These are phyloP conservation scores for Lamellibrachia columna DNA, from an alignment of 2,888 invertebrate genomes.

Conservation along the genomic window DNA sequence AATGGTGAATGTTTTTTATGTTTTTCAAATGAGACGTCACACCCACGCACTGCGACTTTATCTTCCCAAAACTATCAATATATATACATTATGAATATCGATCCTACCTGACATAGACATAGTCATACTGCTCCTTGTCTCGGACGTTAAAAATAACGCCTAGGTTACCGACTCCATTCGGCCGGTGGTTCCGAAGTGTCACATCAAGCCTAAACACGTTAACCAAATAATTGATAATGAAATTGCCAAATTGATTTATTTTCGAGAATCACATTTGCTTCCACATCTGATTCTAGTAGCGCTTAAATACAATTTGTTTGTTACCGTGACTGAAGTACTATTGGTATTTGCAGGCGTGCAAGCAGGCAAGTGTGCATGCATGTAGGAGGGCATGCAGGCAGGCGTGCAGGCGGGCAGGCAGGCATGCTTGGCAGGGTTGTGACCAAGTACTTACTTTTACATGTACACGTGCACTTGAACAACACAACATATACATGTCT, in stretches of 20 bases:
- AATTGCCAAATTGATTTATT: background rate
- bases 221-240: background rate
- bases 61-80: background rate
- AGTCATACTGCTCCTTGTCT: background rate
- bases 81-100: background rate
- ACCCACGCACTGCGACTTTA: background rate
- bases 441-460: no score
- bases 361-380: background rate
- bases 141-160: background rate
- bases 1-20: background rate
- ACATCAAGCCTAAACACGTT: background rate
- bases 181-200: background rate
- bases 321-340: background rate
- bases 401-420: background rate
- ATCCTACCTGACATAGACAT: background rate
- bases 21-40: background rate
- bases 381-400: background rate
- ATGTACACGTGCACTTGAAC: no score
- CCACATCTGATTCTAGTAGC: background rate
- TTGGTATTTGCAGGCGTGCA: background rate
- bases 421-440: no score
- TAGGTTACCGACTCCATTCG: background rate
- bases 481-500: no score
- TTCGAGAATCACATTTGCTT: background rate
- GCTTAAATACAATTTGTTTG: background rate